Conservation (phyloP, 2,888 invertebrate species). For the Acronicta aceris region DNA sequence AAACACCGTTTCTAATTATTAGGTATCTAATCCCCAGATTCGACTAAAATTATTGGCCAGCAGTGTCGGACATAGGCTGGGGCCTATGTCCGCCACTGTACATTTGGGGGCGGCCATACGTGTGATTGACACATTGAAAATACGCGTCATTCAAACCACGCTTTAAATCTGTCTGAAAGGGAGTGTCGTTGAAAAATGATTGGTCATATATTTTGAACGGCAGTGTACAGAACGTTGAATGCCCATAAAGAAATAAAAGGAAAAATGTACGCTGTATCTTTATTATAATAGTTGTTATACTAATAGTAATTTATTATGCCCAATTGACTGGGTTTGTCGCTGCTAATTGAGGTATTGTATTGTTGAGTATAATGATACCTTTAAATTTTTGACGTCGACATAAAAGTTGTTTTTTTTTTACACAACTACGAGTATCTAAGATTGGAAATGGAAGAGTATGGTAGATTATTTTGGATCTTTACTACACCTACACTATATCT, state of each 20-base stretch:
- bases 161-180: constrained; percentile 73
- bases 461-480: too few relatives aligned
- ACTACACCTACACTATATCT: too few relatives aligned
- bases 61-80: too few relatives aligned
- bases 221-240: constrained; percentile 39
- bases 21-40: too few relatives aligned
- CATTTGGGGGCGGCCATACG: constrained; percentile 70
- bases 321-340: constrained; percentile 51
- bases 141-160: constrained; percentile 73
- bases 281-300: constrained; percentile 50
- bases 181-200: constrained; percentile 79
- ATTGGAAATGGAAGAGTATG: not conserved
- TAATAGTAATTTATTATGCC: constrained; percentile 57
- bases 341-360: constrained; percentile 39
- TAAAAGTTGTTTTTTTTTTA: constrained; percentile 11
- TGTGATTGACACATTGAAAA: constrained; percentile 79
- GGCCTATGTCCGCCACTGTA: constrained; percentile 64
- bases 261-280: constrained; percentile 37
- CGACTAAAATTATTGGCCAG: too few relatives aligned
- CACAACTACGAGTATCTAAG: not conserved
- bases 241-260: constrained; percentile 47
- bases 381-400: constrained; percentile 36
- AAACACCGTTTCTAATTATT: constrained; percentile 31
- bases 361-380: constrained; percentile 29
- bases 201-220: constrained; percentile 64